phyloP scores from a whole-genome alignment of 1,140 invertebrate species.

The Chironomus tepperi region DNA sequence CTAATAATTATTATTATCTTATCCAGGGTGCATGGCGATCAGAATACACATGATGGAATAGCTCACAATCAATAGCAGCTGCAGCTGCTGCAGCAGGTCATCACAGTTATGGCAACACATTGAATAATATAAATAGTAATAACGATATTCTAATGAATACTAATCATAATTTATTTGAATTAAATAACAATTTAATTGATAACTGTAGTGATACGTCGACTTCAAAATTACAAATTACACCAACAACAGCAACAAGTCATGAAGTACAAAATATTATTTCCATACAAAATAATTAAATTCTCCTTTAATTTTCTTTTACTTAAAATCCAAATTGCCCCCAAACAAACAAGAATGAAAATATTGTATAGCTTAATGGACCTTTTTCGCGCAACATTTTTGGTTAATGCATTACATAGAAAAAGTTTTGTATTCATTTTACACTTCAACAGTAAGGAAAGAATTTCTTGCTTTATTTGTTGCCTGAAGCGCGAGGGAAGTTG shows the following conservation, averaged over 20 bases:
- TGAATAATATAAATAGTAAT: constrained; percentile 39
- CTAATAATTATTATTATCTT: not conserved
- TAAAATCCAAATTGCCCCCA: not conserved
- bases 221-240: constrained; percentile 17
- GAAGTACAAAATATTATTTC: constrained; percentile 22
- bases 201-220: constrained; percentile 19
- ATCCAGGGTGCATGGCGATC: constrained; percentile 39
- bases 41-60: constrained; percentile 42
- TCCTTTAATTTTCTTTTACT: not conserved
- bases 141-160: constrained; percentile 30
- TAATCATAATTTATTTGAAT: constrained; percentile 28
- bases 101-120: constrained; percentile 21
- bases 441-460: not conserved
- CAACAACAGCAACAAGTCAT: constrained; percentile 22
- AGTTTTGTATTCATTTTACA: not conserved
- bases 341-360: no score
- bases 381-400: not conserved
- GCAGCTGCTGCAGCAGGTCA: not conserved
- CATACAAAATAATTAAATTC: constrained; percentile 23
- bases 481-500: not conserved
- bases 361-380: not conserved
- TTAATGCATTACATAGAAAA: no score
- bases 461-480: not conserved
- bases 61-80: constrained; percentile 26
- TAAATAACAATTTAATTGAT: constrained; percentile 24